phyloP scores from a whole-genome alignment of 2,113 vertebrate genomes.

The Merops nubicus region DNA sequence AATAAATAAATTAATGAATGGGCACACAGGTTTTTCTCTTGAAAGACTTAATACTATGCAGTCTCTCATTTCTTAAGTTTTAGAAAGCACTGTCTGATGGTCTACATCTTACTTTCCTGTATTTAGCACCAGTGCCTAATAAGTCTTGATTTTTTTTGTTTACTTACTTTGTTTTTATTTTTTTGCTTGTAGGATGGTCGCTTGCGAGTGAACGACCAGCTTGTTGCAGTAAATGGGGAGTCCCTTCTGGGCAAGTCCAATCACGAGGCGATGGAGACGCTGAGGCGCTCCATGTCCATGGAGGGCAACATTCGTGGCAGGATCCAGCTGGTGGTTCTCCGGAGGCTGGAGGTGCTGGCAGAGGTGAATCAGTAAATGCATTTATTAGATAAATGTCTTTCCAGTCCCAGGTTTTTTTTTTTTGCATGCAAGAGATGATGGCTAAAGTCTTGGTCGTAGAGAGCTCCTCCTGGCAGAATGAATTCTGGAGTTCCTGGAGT shows the following conservation, averaged over 20 bases:
- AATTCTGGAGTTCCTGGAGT: background rate
- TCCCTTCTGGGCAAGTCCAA: conserved; percentile 91
- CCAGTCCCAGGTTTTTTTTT: background rate
- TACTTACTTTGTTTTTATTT: background rate
- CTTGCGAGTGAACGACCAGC: conserved; percentile 89
- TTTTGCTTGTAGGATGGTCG: conserved; percentile 86
- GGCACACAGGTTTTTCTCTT: background rate
- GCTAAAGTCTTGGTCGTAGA: background rate
- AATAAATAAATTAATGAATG: too few species aligned
- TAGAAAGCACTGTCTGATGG: background rate
- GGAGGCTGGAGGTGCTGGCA: conserved; percentile 67
- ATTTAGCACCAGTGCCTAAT: background rate
- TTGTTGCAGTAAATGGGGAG: conserved; percentile 95
- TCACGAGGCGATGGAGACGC: conserved; percentile 95
- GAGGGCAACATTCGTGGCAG: conserved; percentile 92
- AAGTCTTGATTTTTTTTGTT: too few species aligned
- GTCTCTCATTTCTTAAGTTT: background rate
- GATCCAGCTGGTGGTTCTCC: conserved; percentile 93
- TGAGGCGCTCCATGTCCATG: conserved; percentile 96
- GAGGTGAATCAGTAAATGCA: conserved; percentile 60
- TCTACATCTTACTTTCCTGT: background rate
- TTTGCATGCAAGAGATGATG: background rate
- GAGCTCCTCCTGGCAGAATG: background rate
- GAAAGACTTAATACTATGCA: background rate
- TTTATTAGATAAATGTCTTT: background rate